Base-by-base conservation (phyloP, 2,888 invertebrate species). In the Plebejus melissa region DNA sequence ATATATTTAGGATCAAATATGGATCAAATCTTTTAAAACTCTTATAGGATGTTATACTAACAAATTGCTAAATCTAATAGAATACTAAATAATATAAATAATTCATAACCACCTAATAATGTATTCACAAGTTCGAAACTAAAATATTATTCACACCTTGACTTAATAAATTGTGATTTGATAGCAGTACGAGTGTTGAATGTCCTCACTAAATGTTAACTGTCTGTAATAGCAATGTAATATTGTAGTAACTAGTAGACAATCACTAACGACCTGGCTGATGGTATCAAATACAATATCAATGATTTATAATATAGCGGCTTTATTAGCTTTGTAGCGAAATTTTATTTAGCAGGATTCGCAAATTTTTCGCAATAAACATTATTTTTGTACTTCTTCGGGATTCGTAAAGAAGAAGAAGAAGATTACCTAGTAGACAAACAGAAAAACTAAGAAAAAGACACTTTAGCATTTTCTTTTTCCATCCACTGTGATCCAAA, bases 111-210 rank as follows among this genome's bases (percentile, higher is more conserved):
- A 11, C n/a, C 7, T 13, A 65, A 65, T 32, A 65, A 32, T 65
- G 9, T 65, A 65, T 65, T 65, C 32, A 28, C 60, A 5, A 32
- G 65, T 5, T 16, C 32, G 13, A 65, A 32, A 65, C 65, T 65
- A 65, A 65, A 65, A 65, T 65, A 65, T 65, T 36, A 65, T 65
- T 65, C 65, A 65, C 65, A 36, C 32, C 65, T 65, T 65, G 65
- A 65, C 65, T 65, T 65, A 11, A 65, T 36, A 65, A 36, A 65
- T 65, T 13, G 32, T 65, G 9, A 65, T 65, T 65, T 65, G 65
- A 65, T 65, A 65, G 65, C 32, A 13, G 36, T 36, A 65, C 65
- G 4, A 36, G 32, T 65, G 36, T 65, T 65, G 5, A 60, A 65
- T 65, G 65, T 65, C 32, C 32, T 13, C 32, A 36, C 32, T 13